Evolutionary conservation across 2,113 vertebrate species (phyloP).

Genomic region (Callipepla californica): DNA sequence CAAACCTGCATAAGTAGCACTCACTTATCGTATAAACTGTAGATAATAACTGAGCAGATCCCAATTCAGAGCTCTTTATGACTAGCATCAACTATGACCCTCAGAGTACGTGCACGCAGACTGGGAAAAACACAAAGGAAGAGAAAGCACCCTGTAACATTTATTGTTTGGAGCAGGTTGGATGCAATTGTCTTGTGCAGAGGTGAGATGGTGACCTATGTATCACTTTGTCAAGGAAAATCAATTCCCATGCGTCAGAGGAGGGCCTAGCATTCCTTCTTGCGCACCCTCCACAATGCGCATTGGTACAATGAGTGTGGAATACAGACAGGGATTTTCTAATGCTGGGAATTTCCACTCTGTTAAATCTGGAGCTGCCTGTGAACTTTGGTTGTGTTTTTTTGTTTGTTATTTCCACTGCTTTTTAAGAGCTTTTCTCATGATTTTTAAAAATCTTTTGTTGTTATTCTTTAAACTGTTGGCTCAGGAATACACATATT

Average conservation of each 20-base stretch:
- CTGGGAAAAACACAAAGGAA: background rate
- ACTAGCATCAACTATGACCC: background rate
- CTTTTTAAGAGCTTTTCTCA: background rate
- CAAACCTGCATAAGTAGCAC: background rate
- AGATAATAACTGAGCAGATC: background rate
- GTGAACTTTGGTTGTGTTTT: accelerated
- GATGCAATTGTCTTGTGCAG: background rate
- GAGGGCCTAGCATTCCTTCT: constrained; percentile 4
- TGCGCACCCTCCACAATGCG: background rate
- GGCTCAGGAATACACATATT: background rate
- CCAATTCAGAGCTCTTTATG: background rate
- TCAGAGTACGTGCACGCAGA: background rate
- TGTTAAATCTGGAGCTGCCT: background rate
- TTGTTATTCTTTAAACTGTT: background rate
- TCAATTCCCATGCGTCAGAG: background rate
- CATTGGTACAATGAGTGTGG: background rate
- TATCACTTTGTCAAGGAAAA: constrained; percentile 36
- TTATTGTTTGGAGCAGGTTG: background rate
- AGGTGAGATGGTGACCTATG: constrained; percentile 47
- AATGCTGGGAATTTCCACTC: background rate
- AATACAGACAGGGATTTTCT: background rate
- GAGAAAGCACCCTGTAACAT: background rate
- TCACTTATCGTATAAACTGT: background rate
- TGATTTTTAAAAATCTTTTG: background rate
- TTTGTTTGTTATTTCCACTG: background rate